A percentile compares a stretch with the other conserved stretches of the same genome.
phyloP scores from a whole-genome alignment of 2,797 vertebrate species.

The Spinus pinus region DNA sequence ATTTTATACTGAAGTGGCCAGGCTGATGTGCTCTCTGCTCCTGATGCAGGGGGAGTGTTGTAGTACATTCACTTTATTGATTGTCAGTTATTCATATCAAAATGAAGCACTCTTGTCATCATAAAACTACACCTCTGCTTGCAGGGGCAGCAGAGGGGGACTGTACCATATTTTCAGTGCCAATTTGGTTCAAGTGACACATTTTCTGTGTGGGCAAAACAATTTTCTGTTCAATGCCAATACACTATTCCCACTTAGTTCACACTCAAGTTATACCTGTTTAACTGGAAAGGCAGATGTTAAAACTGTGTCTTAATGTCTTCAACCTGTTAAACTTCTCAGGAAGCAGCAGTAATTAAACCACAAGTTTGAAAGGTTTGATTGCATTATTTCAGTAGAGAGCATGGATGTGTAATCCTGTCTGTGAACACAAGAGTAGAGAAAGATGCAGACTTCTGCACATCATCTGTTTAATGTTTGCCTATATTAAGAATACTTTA shows the following conservation, averaged over 20 bases:
- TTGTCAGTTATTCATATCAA: neutral
- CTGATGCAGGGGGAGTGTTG: neutral
- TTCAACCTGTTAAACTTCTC: neutral
- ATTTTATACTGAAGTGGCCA: neutral
- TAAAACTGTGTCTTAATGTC: neutral
- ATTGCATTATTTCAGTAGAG: neutral
- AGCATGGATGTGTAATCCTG: neutral
- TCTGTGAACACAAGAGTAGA: neutral
- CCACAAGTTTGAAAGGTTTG: neutral
- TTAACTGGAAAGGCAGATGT: neutral
- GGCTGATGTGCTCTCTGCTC: neutral
- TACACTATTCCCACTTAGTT: neutral
- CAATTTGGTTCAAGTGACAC: neutral
- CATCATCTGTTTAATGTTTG: neutral
- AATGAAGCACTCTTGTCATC: neutral
- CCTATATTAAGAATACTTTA: neutral
- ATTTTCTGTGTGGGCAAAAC: neutral
- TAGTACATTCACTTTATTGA: neutral
- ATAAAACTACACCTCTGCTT: neutral
- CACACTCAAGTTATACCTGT: neutral
- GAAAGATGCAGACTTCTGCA: neutral
- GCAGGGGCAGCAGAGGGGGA: neutral
- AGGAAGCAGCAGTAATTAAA: neutral
- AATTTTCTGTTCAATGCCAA: neutral
- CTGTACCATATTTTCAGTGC: neutral